Percentiles rank a stretch among this genome's conserved stretches.
These are phyloP conservation scores for Lamprologus lemairii DNA, from an alignment of 2,113 vertebrate genomes.

Conservation along the genomic window DNA sequence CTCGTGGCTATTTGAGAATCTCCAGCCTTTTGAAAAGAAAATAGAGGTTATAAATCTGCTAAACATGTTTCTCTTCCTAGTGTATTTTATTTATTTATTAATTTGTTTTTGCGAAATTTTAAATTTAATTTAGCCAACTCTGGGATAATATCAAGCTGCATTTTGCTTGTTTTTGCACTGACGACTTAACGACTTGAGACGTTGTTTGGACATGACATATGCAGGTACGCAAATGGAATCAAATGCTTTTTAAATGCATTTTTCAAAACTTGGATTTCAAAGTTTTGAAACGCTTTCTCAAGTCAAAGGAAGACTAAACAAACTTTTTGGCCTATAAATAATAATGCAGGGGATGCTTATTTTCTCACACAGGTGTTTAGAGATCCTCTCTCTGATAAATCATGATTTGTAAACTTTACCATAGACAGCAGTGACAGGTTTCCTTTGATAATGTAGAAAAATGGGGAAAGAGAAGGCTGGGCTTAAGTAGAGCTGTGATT, in stretches of 20 bases:
- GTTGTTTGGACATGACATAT: background rate
- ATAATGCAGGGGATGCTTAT: constrained; percentile 47
- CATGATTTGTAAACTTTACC: constrained; percentile 69
- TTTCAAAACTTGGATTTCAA: background rate
- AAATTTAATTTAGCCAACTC: constrained; percentile 29
- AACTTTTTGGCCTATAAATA: constrained; percentile 56
- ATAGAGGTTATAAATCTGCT: constrained; percentile 57
- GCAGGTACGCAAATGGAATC: background rate
- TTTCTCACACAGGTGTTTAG: constrained; percentile 65
- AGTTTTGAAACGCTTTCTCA: background rate
- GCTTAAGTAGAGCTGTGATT: constrained; percentile 66
- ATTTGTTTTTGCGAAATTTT: constrained; percentile 73
- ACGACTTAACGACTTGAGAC: background rate
- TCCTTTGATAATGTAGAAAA: constrained; percentile 68
- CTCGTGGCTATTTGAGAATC: constrained; percentile 34
- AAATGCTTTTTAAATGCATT: background rate
- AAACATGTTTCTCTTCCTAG: constrained; percentile 45
- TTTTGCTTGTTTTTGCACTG: background rate
- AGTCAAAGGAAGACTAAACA: constrained; percentile 15
- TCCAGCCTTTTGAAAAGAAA: constrained; percentile 46
- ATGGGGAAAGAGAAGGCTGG: constrained; percentile 57
- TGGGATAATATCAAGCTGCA: constrained; percentile 24
- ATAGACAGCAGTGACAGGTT: constrained; percentile 68
- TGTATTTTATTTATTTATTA: constrained; percentile 72
- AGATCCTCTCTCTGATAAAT: constrained; percentile 61